Percentiles rank a stretch among this genome's conserved stretches.
Evolutionary conservation across 2,797 vertebrate species (phyloP).

Genomic region (Dermochelys coriacea): DNA sequence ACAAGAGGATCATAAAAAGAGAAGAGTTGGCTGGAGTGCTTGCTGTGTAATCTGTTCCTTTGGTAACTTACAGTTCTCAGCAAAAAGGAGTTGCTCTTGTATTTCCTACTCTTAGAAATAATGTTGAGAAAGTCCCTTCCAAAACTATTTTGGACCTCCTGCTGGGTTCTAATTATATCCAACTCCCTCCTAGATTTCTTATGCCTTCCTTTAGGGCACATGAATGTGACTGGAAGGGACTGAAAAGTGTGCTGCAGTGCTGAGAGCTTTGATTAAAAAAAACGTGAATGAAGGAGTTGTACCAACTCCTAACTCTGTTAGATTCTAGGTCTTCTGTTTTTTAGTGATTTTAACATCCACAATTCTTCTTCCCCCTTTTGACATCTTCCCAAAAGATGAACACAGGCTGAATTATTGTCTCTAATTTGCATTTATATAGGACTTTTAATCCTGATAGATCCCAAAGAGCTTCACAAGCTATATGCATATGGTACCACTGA

Average conservation of each 20-base stretch:
- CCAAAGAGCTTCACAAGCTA: background rate
- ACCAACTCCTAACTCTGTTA: background rate
- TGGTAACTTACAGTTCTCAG: background rate
- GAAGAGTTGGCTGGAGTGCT: background rate
- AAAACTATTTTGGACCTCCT: background rate
- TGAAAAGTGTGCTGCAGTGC: background rate
- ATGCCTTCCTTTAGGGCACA: rapidly evolving
- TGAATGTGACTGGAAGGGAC: background rate
- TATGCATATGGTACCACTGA: too few relatives aligned
- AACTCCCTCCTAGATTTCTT: background rate
- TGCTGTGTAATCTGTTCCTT: background rate
- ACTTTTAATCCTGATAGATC: background rate
- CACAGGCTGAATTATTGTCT: background rate
- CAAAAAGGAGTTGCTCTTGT: background rate
- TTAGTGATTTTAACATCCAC: background rate
- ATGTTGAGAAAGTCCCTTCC: background rate
- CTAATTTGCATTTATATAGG: background rate
- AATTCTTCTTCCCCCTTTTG: background rate
- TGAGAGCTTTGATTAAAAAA: background rate
- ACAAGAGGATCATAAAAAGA: background rate
- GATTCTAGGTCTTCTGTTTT: background rate
- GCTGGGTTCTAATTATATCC: background rate
- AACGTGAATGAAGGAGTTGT: background rate
- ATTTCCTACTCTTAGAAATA: background rate
- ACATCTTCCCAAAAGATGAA: background rate